Evolutionary conservation across 2,797 vertebrate species (phyloP).

Genomic region (Holocentrus rufus): DNA sequence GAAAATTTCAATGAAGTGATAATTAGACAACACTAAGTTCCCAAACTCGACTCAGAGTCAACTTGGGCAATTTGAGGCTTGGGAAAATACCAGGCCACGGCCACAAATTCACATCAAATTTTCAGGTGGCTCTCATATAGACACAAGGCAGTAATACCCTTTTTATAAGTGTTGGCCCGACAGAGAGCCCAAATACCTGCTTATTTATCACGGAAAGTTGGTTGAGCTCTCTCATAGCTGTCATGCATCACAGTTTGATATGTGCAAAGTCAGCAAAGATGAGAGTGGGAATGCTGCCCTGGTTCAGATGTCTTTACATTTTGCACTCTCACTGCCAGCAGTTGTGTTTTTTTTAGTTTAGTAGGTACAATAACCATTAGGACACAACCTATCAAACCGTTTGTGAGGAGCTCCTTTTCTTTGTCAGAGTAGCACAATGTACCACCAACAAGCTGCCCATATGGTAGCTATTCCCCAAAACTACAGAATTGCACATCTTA

Average conservation of each 20-base stretch:
- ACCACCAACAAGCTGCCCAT: slow-evolving; percentile 63
- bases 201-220: slow-evolving; percentile 58
- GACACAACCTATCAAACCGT: slow-evolving; percentile 33
- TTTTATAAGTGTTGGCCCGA: slow-evolving; percentile 46
- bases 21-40: slow-evolving; percentile 44
- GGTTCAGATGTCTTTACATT: slow-evolving; percentile 7
- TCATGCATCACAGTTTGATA: slow-evolving; percentile 6
- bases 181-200: slow-evolving; percentile 25
- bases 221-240: slow-evolving; percentile 31
- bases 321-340: slow-evolving; percentile 13
- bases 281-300: slow-evolving; percentile 30
- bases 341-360: slow-evolving; percentile 28
- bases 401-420: slow-evolving; percentile 25
- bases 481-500: slow-evolving; percentile 49
- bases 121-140: slow-evolving; percentile 42
- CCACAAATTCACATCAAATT: slow-evolving; percentile 53
- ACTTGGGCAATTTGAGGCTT: slow-evolving; percentile 65
- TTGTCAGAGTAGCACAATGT: slow-evolving; percentile 23
- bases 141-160: slow-evolving; percentile 28
- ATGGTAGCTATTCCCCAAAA: slow-evolving; percentile 69
- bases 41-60: slow-evolving; percentile 39
- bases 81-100: slow-evolving; percentile 37
- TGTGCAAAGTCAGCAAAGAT: slow-evolving; percentile 43
- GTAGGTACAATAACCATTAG: slow-evolving; percentile 19
- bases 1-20: slow-evolving; percentile 48